Base-by-base conservation (phyloP, 2,113 vertebrate genomes). In the Sula dactylatra region DNA sequence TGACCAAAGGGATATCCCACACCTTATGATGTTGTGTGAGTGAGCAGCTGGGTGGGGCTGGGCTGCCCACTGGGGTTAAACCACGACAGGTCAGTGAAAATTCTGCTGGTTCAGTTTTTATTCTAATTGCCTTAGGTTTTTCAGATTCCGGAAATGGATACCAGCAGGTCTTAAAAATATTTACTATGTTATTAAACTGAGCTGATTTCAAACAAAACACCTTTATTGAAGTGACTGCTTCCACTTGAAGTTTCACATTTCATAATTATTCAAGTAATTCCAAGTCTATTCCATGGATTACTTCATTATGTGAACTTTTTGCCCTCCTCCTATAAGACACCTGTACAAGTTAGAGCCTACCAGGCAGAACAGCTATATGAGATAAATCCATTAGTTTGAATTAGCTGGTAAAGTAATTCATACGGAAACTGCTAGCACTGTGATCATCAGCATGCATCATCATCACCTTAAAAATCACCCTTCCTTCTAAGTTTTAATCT, bases 31-130 rank as follows among this genome's bases (percentile, higher is more conserved):
- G 1, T 9, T 42, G 40, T 40, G 27, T 7, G 24, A 73, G 25
- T 0, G 1, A 69, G 70, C 6, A 1, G 49, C 42, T 64, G 42
- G 0, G 3, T 6, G 36, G 31, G 14, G 40, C 67, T 77, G 34
- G 89, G 69, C 55, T 61, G 72, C 45, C 16, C 34, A 50, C 5
- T 1, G 8, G 32, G 44, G 19, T 86, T 80, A 83, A 80, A 59
- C 8, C 25, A 64, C 0, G 5, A 47, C 17, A 26, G 13, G 10
- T 31, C 34, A 85, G 65, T 8, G 31, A 72, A 89, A 76, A 69
- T 56, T 76, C 70, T 77, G 56, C 40, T 65, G 11, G 18, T 73
- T 90, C 26, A 25, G 21, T 55, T 93, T 82, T 62, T 73, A 24
- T 62, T 80, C 42, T 54, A 77, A 93, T 38, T 70, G 44, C 44